Evolutionary conservation across 2,797 vertebrate species (phyloP).

Genomic region (Pseudocheirus occidentalis): DNA sequence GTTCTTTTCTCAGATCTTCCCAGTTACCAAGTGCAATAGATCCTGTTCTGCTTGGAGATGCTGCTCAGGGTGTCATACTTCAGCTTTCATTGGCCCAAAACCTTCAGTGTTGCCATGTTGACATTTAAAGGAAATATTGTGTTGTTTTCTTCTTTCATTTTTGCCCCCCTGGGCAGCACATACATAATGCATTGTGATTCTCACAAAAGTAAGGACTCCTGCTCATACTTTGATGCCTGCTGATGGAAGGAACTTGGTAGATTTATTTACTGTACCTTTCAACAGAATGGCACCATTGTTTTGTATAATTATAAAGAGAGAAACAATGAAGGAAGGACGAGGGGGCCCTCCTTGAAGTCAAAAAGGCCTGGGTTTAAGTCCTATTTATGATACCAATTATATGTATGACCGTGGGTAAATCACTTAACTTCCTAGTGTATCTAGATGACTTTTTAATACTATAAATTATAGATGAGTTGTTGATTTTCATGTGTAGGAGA

Average conservation of each 20-base stretch:
- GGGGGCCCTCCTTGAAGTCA: neutral
- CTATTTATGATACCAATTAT: neutral
- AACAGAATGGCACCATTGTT: slow-evolving; percentile 29
- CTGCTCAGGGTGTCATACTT: neutral
- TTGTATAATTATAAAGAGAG: neutral
- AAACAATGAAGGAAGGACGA: neutral
- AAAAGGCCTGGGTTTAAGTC: neutral
- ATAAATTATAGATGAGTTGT: neutral
- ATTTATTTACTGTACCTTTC: slow-evolving; percentile 31
- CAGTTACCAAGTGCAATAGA: slow-evolving; percentile 58
- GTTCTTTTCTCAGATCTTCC: slow-evolving; percentile 58
- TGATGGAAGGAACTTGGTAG: neutral
- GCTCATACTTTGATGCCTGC: slow-evolving; percentile 10
- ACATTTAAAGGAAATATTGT: slow-evolving; percentile 30
- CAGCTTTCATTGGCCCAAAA: slow-evolving; percentile 29
- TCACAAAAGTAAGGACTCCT: slow-evolving; percentile 23
- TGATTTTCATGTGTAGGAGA: neutral
- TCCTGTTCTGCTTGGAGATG: neutral
- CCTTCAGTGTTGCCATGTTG: slow-evolving; percentile 54
- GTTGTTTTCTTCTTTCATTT: slow-evolving; percentile 49
- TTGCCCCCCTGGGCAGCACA: neutral
- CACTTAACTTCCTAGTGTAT: neutral
- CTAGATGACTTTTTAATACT: neutral
- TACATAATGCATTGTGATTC: slow-evolving; percentile 1
- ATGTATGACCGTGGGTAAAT: neutral